Evolutionary conservation across 2,888 invertebrate species (phyloP).

Genomic region (Andrena dorsata): DNA sequence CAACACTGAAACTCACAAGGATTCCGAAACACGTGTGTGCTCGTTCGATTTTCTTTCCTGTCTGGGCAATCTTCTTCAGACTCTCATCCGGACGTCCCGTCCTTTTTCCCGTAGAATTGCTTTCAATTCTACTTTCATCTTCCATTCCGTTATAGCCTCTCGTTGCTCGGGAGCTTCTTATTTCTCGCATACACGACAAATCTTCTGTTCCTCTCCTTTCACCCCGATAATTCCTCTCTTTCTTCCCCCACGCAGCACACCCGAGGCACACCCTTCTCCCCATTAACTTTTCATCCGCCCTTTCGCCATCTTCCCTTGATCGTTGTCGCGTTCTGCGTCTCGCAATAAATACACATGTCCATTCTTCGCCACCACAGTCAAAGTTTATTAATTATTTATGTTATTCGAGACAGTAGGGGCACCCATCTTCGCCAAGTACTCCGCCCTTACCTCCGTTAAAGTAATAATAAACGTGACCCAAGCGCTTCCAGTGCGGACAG

Average conservation of each 20-base stretch:
- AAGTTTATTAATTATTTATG: neutral
- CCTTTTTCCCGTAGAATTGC: slow-evolving; percentile 15
- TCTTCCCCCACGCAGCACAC: slow-evolving; percentile 11
- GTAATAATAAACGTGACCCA: neutral
- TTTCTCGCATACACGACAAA: slow-evolving; percentile 30
- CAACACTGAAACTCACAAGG: neutral
- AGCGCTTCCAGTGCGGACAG: too few species aligned
- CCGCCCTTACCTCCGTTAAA: neutral
- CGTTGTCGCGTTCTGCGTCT: neutral
- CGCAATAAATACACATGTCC: neutral
- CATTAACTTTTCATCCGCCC: slow-evolving; percentile 42
- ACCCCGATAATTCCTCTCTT: slow-evolving; percentile 27
- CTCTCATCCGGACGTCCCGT: neutral
- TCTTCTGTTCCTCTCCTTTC: slow-evolving; percentile 16
- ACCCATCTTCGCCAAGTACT: too few species aligned
- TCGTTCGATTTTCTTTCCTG: slow-evolving; percentile 31
- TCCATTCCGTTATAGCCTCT: slow-evolving; percentile 40
- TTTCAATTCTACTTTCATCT: slow-evolving; percentile 31
- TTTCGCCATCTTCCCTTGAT: slow-evolving; percentile 1
- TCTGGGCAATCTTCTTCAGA: slow-evolving; percentile 44
- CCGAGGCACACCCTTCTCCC: slow-evolving; percentile 1
- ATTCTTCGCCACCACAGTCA: neutral
- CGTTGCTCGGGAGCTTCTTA: slow-evolving; percentile 23
- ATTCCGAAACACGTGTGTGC: slow-evolving; percentile 14
- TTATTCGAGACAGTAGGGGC: neutral